Conservation (phyloP, 2,113 vertebrate genomes). For the Neopipo cinnamomea region DNA sequence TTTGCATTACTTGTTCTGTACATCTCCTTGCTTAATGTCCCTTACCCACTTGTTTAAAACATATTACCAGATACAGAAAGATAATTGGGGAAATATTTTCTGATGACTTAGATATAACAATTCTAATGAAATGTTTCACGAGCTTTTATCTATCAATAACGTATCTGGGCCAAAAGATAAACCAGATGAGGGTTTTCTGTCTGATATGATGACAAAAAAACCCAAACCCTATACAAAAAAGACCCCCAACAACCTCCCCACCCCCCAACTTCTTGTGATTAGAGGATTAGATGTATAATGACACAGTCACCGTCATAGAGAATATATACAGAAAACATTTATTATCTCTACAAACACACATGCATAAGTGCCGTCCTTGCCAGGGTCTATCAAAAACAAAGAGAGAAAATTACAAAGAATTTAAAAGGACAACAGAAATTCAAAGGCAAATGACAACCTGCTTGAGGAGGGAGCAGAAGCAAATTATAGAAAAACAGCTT, state of each 20-base stretch:
- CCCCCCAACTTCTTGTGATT: background rate
- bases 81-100: background rate
- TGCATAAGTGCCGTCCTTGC: background rate
- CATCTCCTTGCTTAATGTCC: background rate
- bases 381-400: background rate
- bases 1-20: background rate
- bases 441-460: background rate
- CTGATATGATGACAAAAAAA: background rate
- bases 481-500: background rate
- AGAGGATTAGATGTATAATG: background rate
- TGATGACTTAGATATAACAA: background rate
- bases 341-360: background rate
- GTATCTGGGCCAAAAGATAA: background rate
- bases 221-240: background rate
- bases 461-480: background rate
- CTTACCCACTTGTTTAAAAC: background rate
- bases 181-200: background rate
- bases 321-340: background rate
- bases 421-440: background rate
- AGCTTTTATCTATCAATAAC: background rate
- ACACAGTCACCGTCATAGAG: background rate
- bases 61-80: background rate
- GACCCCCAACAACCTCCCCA: background rate
- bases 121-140: background rate
- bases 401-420: background rate